Evolutionary conservation across 2,888 invertebrate species (phyloP).

Genomic region (Omphaloscelis lunosa): DNA sequence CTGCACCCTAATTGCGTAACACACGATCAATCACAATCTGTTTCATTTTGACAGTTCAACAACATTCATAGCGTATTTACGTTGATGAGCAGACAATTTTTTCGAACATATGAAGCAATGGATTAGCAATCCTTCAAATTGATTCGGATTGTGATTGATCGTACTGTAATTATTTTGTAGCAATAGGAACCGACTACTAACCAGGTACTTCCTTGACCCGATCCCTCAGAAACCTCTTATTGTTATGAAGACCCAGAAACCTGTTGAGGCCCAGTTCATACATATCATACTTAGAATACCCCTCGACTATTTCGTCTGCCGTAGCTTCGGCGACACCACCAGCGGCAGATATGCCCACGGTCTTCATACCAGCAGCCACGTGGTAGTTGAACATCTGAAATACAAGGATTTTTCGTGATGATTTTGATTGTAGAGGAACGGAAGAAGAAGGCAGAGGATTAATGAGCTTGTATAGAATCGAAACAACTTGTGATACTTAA

Average conservation of each 20-base stretch:
- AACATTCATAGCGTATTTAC: too few relatives aligned
- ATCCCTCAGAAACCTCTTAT: constrained; percentile 97
- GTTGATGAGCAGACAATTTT: too few relatives aligned
- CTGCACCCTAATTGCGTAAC: too few relatives aligned
- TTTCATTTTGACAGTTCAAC: too few relatives aligned
- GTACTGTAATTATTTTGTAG: not conserved
- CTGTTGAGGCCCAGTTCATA: constrained; percentile 97
- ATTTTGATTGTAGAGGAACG: not conserved
- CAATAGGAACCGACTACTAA: constrained; percentile 70
- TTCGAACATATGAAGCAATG: too few relatives aligned
- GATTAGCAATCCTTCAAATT: too few relatives aligned
- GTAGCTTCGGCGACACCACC: constrained; percentile 98
- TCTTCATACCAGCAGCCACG: constrained; percentile 99
- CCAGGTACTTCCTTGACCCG: constrained; percentile 98
- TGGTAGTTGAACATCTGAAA: constrained; percentile 95
- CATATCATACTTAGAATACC: constrained; percentile 95
- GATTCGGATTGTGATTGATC: too few relatives aligned
- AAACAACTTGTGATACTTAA: not conserved
- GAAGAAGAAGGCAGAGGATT: not conserved
- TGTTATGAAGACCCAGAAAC: constrained; percentile 98
- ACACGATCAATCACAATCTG: too few relatives aligned
- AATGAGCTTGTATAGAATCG: not conserved
- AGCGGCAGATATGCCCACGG: constrained; percentile 98
- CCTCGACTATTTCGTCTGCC: constrained; percentile 96
- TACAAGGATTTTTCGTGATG: not conserved